Base-by-base conservation (phyloP, 2,888 invertebrate species). In the Omphaloscelis lunosa region DNA sequence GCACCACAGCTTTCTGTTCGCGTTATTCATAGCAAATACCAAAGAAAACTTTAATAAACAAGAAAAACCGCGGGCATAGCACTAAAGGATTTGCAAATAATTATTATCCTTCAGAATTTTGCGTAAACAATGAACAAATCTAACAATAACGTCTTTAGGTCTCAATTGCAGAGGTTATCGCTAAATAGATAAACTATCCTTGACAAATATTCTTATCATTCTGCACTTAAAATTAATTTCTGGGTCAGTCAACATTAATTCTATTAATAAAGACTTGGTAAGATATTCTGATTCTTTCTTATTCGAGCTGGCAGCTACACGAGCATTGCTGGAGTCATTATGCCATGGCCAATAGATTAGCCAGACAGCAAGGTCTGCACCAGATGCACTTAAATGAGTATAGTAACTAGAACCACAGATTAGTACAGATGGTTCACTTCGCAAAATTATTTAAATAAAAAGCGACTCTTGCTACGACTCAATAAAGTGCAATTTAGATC, bases 141-240 rank as follows among this genome's bases (percentile, higher is more conserved):
- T 39, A 29, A 56, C 12, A 41, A 27, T 58, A 70, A 67, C 66
- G 56, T 61, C 23, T 11, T 68, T 11, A 51, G 41, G 12, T 66
- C 56, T 78, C 8, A 72, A 58, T 63, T 20, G 20, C 53, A 65
- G 11, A 72, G 83, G 84, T 83, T 82, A 83, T 83, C 83, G 53
- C 1, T 20, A 20, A 41, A 29, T 69, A 72, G 48, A 69, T 51
- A 69, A 58, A 0, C 61, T 79, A 83, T 66, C 82, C 82, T 83
- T 83, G 82, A 80, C 83, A 9, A 80, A 58, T 77, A 15, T 62
- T 56, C 7, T 72, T 72, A 82, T 82, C 81, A 51, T 3, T 41
- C 17, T 59, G 39, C 72, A 77, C 56, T 69, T 65, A 69, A 34
- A 69, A 65, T 65, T 77, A 29, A 77, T 78, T 81, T 82, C 68